Evolutionary conservation across 1,140 invertebrate species (phyloP).

Genomic region (Bombus sylvicola): DNA sequence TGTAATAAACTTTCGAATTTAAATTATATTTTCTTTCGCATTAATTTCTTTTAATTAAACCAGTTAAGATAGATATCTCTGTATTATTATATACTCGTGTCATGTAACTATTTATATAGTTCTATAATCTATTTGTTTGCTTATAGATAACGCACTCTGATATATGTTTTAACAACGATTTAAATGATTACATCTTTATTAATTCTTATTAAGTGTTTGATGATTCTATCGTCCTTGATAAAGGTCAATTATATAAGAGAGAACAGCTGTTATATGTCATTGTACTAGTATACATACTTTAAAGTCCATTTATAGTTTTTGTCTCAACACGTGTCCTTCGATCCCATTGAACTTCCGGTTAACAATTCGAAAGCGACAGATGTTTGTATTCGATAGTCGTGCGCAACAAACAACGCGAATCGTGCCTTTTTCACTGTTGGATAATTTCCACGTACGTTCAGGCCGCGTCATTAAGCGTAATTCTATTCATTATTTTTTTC

Average conservation of each 20-base stretch:
- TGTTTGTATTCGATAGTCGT: not conserved
- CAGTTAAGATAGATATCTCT: not conserved
- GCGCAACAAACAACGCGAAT: not conserved
- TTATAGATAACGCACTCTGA: too few species aligned
- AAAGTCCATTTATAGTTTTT: too few species aligned
- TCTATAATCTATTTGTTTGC: too few species aligned
- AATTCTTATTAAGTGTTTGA: not conserved
- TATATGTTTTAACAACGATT: not conserved
- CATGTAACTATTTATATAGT: not conserved
- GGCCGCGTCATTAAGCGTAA: not conserved
- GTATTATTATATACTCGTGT: not conserved
- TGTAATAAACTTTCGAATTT: too few species aligned
- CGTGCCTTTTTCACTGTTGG: not conserved
- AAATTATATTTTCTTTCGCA: not conserved
- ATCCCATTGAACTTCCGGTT: not conserved
- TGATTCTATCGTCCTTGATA: not conserved
- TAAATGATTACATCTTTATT: not conserved
- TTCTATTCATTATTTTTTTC: slow-evolving; percentile 23
- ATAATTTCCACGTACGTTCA: not conserved
- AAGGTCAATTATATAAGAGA: too few species aligned
- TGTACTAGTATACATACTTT: not conserved
- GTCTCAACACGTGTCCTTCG: too few species aligned
- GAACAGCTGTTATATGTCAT: not conserved
- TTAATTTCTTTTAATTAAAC: not conserved
- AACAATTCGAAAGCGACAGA: not conserved